These are phyloP conservation scores for Ambastaia sidthimunki DNA, from an alignment of 2,797 vertebrate species.

Conservation along the genomic window DNA sequence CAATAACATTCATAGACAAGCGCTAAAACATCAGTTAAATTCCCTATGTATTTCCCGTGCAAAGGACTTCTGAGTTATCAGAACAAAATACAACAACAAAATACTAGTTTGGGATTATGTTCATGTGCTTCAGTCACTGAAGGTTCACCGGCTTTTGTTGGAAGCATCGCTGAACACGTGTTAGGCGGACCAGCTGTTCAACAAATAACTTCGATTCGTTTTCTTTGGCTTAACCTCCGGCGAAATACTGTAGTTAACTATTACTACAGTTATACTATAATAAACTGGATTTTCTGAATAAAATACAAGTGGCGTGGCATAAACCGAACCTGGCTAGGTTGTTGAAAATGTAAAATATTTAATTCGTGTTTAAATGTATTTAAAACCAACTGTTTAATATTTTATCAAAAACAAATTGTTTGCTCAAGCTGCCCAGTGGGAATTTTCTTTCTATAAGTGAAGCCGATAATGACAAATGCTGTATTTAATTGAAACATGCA, in stretches of 20 bases:
- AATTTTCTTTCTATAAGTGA: neutral
- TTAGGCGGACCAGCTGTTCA: slow-evolving; percentile 12
- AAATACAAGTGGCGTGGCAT: neutral
- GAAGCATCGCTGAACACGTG: slow-evolving; percentile 14
- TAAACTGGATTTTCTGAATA: neutral
- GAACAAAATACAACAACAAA: too few relatives aligned
- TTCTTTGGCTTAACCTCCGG: too few relatives aligned
- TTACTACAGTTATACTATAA: neutral
- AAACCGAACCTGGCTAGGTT: neutral
- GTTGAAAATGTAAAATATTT: too few relatives aligned
- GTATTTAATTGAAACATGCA: neutral
- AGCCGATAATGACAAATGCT: neutral
- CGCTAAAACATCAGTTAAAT: neutral
- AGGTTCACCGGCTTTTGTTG: slow-evolving; percentile 26
- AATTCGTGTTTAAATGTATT: too few relatives aligned
- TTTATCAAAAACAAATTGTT: too few relatives aligned
- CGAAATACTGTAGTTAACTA: too few relatives aligned
- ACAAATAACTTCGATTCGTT: neutral
- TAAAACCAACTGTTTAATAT: too few relatives aligned
- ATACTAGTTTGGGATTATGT: neutral
- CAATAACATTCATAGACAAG: neutral
- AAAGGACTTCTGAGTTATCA: too few relatives aligned
- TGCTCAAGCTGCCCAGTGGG: too few relatives aligned
- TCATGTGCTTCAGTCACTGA: neutral
- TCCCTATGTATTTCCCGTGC: too few relatives aligned